Evolutionary conservation across 2,113 vertebrate species (phyloP).

Genomic region (Grus americana): DNA sequence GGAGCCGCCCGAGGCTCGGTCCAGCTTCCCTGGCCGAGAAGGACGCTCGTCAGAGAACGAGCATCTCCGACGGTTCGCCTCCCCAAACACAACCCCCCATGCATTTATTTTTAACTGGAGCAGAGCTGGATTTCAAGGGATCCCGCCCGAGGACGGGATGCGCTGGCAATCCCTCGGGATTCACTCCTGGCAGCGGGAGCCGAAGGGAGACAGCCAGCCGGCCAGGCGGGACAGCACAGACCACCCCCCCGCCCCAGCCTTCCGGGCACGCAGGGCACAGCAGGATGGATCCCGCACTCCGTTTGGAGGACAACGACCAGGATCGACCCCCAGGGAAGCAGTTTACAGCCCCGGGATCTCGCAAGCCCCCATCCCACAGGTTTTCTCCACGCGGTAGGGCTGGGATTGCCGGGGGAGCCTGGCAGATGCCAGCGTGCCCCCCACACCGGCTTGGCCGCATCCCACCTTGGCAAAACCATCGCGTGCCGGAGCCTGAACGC

Average conservation of each 20-base stretch:
- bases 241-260: too few species aligned
- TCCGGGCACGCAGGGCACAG: background rate
- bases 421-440: background rate
- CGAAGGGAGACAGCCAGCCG: background rate
- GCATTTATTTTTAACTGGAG: background rate
- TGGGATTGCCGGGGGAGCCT: background rate
- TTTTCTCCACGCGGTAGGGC: background rate
- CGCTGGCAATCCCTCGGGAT: background rate
- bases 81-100: fast-evolving
- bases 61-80: background rate
- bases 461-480: background rate
- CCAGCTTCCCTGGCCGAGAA: background rate
- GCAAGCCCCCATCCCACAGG: background rate
- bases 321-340: fast-evolving
- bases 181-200: background rate
- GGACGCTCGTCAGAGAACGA: background rate
- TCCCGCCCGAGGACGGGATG: fast-evolving
- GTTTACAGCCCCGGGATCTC: fast-evolving
- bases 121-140: background rate
- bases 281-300: background rate
- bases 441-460: fast-evolving
- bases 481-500: background rate
- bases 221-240: background rate
- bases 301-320: background rate
- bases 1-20: background rate